phyloP scores from a whole-genome alignment of 1,140 invertebrate species.

The Goniozus legneri region DNA sequence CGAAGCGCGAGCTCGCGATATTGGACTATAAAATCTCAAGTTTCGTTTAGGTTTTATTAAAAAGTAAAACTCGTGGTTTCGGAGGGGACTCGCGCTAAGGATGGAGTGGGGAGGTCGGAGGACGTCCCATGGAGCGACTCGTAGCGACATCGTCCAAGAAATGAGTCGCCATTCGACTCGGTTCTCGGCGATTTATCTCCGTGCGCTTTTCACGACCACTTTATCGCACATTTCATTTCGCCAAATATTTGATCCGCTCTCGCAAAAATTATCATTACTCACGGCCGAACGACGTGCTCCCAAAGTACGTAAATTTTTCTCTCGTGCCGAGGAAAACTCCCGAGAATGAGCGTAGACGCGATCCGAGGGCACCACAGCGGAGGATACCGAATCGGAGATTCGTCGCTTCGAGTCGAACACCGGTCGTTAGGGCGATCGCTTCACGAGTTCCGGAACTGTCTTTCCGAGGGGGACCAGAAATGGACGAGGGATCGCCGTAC shows the following conservation, averaged over 20 bases:
- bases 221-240: no score
- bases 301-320: no score
- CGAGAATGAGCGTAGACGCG: no score
- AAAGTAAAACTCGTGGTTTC: conserved; percentile 12
- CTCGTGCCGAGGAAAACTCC: no score
- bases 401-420: not conserved
- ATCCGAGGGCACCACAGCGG: no score
- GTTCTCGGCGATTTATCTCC: no score
- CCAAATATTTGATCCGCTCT: no score
- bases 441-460: not conserved
- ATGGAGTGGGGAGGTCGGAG: conserved; percentile 9
- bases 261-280: no score
- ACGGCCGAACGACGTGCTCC: no score
- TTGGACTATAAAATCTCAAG: conserved; percentile 45
- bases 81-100: not conserved
- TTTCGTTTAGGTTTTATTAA: conserved; percentile 34
- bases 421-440: conserved; percentile 13
- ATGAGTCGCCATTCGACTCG: no score
- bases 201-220: no score
- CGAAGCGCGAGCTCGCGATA: conserved; percentile 19
- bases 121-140: conserved; percentile 20
- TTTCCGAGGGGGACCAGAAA: conserved; percentile 20
- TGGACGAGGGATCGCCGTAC: conserved; percentile 21
- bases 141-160: no score
- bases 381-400: conserved; percentile 6